Conservation (phyloP, 2,797 vertebrate genomes). For the Cyclura pinguis region DNA sequence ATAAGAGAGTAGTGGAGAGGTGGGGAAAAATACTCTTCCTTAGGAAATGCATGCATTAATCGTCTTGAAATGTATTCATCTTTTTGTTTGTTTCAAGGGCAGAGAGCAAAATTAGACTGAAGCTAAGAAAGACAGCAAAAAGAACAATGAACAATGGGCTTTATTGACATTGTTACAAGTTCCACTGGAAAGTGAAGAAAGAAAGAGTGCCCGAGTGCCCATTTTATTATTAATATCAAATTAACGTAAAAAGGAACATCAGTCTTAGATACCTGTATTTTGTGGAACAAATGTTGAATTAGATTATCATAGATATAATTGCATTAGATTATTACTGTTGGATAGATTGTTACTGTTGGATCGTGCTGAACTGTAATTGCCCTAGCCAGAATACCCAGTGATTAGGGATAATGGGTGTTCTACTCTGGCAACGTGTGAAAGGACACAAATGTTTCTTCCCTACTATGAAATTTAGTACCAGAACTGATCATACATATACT, state of each 20-base stretch:
- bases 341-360: too few species aligned
- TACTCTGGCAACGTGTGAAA: too few species aligned
- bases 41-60: not conserved
- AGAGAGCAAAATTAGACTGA: not conserved
- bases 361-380: too few species aligned
- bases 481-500: not conserved
- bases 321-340: too few species aligned
- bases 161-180: slow-evolving; percentile 2
- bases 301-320: too few species aligned
- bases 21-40: not conserved
- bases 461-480: not conserved
- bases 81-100: slow-evolving; percentile 28
- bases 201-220: not conserved
- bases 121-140: not conserved
- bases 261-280: not conserved
- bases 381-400: too few species aligned
- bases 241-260: not conserved
- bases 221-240: not conserved
- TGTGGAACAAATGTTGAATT: not conserved
- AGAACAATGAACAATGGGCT: not conserved
- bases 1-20: not conserved
- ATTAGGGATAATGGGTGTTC: too few species aligned
- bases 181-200: not conserved
- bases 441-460: not conserved
- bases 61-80: slow-evolving; percentile 8